Conservation (phyloP, 1,140 invertebrate species). For the Dufourea novaeangliae region DNA sequence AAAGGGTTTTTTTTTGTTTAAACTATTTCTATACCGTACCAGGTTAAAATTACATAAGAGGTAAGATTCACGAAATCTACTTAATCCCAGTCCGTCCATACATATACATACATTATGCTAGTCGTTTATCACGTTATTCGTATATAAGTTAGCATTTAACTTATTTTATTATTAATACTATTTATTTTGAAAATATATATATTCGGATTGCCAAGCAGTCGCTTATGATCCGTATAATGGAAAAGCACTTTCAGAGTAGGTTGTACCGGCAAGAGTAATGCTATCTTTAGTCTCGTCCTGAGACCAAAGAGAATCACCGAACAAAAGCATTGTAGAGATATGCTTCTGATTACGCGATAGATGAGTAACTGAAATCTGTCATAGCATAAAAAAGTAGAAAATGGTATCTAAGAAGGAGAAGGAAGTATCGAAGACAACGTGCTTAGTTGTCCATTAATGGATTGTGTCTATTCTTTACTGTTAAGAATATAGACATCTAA, state of each 20-base stretch:
- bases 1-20: neutral
- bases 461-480: slow-evolving; percentile 80
- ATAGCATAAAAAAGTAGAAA: slow-evolving; percentile 57
- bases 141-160: slow-evolving; percentile 39
- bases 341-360: slow-evolving; percentile 62
- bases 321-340: slow-evolving; percentile 73
- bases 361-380: slow-evolving; percentile 47
- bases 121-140: neutral
- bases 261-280: slow-evolving; percentile 68
- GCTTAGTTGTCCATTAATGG: slow-evolving; percentile 65
- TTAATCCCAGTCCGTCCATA: slow-evolving; percentile 53
- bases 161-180: slow-evolving; percentile 45
- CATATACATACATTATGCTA: neutral
- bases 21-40: neutral
- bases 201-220: slow-evolving; percentile 47
- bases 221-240: slow-evolving; percentile 43
- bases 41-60: neutral
- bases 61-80: neutral
- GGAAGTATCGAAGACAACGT: slow-evolving; percentile 51
- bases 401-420: slow-evolving; percentile 41
- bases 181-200: slow-evolving; percentile 36
- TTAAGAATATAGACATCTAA: slow-evolving; percentile 79
- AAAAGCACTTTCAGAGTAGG: slow-evolving; percentile 63
- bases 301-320: slow-evolving; percentile 75
- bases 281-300: slow-evolving; percentile 78